Percentiles rank a stretch among this genome's conserved stretches.
These are phyloP conservation scores for Danio tinwini DNA, from an alignment of 2,797 vertebrate genomes.

Conservation along the genomic window DNA sequence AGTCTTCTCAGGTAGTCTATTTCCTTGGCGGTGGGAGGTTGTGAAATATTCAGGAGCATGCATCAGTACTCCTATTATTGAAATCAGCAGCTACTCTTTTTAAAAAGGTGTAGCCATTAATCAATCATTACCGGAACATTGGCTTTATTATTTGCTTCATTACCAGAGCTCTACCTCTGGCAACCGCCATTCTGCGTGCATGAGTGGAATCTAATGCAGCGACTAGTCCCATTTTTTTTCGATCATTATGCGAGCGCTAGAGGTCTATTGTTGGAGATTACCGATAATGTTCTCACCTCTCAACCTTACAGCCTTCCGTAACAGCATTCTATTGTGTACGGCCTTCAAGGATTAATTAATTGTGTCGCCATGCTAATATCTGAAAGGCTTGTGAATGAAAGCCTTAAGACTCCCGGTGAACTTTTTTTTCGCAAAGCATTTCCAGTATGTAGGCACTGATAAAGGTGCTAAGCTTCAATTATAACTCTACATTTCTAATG, in stretches of 20 bases:
- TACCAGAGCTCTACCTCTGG: conserved; percentile 46
- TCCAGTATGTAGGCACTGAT: not conserved
- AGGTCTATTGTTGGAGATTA: conserved; percentile 26
- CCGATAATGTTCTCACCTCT: conserved; percentile 34
- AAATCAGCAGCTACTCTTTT: conserved; percentile 50
- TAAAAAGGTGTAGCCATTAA: conserved; percentile 56
- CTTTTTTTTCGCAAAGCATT: conserved; percentile 2
- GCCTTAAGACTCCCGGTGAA: conserved; percentile 11
- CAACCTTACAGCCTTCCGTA: conserved; percentile 20
- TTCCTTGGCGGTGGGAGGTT: conserved; percentile 52
- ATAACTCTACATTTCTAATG: conserved; percentile 29
- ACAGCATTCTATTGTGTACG: conserved; percentile 30
- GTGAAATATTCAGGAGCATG: conserved; percentile 58
- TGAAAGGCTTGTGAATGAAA: conserved; percentile 6
- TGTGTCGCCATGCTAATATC: not conserved
- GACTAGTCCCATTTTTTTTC: conserved; percentile 21
- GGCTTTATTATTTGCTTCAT: conserved; percentile 54
- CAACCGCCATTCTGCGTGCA: conserved; percentile 39
- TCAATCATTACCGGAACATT: conserved; percentile 56
- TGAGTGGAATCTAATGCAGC: conserved; percentile 33
- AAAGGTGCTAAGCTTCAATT: conserved; percentile 18
- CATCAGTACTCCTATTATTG: conserved; percentile 52
- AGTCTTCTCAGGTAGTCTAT: conserved; percentile 47
- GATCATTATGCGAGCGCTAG: conserved; percentile 11
- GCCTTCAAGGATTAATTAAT: conserved; percentile 33